Evolutionary conservation across 2,113 vertebrate species (phyloP), one percentile per base, ranked within the genome.

Genomic region (Sylvietta virens): DNA sequence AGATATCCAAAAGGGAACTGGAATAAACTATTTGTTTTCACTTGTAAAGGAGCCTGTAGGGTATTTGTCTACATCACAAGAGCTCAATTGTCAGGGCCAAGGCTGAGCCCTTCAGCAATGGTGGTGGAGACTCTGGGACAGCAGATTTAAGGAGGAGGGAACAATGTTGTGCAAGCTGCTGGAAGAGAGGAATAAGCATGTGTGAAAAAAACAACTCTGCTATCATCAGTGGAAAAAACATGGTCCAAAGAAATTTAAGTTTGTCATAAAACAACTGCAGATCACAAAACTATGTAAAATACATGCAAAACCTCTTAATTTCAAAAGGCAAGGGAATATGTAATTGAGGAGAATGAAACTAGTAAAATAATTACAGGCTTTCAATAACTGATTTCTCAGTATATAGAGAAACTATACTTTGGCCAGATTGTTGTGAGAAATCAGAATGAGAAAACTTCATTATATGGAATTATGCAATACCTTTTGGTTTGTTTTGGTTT

Each of bases 341-440:
- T 35, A 88, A 88, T 20, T 70, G 42, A 77, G 53, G 58, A 82
- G 39, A 86, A 91, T 11, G 12, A 42, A 94, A 92, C 84, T 71
- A 91, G 51, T 71, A 86, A 89, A 92, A 83, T 66, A 94, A 95
- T 87, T 89, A 60, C 40, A 86, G 39, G 35, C 19, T 74, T 84
- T 81, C 35, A 44, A 24, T 31, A 35, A 64, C 17, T 78, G 60
- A 89, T 87, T 95, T 87, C 84, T 85, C 33, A 81, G 51, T 60
- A 50, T 35, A 84, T 51, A 71, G 88, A 88, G 44, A 81, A 77
- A 73, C 9, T 19, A 11, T 42, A 71, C 51, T 51, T 86, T 84
- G 61, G 51, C 11, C 56, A 47, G 37, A 15, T 79, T 9, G 3
- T 47, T 16, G 4, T 51, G 54, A 94, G 62, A 95, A 80, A 76